A percentile compares a stretch with the other conserved stretches of the same genome.
phyloP scores from a whole-genome alignment of 1,140 invertebrate species.

The Apolygus lucorum region DNA sequence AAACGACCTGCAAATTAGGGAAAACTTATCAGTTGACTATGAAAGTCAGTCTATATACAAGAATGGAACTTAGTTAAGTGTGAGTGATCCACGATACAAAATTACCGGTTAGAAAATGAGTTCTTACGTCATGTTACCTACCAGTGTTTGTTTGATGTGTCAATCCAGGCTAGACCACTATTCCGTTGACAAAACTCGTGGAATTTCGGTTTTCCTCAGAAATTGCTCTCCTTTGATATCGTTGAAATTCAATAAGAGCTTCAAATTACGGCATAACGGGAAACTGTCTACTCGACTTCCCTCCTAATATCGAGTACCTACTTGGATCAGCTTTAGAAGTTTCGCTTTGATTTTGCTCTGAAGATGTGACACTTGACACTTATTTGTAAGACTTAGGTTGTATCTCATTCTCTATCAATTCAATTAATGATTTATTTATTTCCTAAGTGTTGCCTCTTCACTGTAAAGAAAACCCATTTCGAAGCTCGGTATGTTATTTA shows the following conservation, averaged over 20 bases:
- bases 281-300: not conserved
- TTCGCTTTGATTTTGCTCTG: conserved; percentile 25
- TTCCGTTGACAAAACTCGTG: not conserved
- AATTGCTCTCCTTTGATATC: too few relatives aligned
- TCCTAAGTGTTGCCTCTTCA: conserved; percentile 32
- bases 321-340: not conserved
- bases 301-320: not conserved
- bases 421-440: conserved; percentile 17
- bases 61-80: too few relatives aligned
- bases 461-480: conserved; percentile 20
- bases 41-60: not conserved
- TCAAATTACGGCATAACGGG: too few relatives aligned
- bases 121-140: too few relatives aligned
- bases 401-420: conserved; percentile 19
- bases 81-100: too few relatives aligned
- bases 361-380: conserved; percentile 31
- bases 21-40: not conserved
- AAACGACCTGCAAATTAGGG: not conserved
- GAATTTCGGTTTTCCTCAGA: not conserved
- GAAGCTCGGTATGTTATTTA: not conserved
- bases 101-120: too few relatives aligned
- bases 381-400: conserved; percentile 22
- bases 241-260: too few relatives aligned
- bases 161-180: not conserved
- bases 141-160: too few relatives aligned